Evolutionary conservation across 2,113 vertebrate genomes (phyloP).

Genomic region (Miniopterus natalensis): DNA sequence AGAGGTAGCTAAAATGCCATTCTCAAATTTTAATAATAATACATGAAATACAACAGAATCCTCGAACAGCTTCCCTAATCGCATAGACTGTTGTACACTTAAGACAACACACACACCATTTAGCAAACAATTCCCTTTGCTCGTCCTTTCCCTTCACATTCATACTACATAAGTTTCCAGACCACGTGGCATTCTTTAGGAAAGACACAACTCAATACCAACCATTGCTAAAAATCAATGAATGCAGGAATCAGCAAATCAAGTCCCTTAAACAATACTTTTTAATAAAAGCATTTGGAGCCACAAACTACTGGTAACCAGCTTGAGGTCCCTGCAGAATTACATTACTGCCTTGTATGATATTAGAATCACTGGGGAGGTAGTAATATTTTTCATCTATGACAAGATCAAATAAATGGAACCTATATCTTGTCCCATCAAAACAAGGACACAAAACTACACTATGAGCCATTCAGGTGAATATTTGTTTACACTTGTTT

Average conservation of each 20-base stretch:
- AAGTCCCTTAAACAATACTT: neutral
- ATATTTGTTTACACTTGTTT: slow-evolving; percentile 29
- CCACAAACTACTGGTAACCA: neutral
- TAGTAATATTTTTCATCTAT: neutral
- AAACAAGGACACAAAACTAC: neutral
- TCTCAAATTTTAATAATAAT: slow-evolving; percentile 36
- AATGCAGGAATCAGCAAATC: neutral
- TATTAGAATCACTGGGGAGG: neutral
- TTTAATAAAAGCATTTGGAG: neutral
- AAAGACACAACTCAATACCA: neutral
- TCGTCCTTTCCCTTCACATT: neutral
- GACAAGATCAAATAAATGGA: neutral
- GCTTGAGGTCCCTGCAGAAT: neutral
- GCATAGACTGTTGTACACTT: neutral
- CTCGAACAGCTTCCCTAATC: neutral
- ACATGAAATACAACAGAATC: neutral
- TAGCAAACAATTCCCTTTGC: neutral
- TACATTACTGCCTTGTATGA: neutral
- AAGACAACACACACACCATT: neutral
- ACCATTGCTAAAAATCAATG: neutral
- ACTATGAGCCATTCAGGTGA: neutral
- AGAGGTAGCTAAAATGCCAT: neutral
- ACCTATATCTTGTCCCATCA: neutral
- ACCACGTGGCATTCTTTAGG: neutral
- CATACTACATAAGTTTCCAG: neutral